Evolutionary conservation across 2,888 invertebrate species (phyloP), one percentile per base, ranked within the genome.

Genomic region (Herminia tarsipennalis): DNA sequence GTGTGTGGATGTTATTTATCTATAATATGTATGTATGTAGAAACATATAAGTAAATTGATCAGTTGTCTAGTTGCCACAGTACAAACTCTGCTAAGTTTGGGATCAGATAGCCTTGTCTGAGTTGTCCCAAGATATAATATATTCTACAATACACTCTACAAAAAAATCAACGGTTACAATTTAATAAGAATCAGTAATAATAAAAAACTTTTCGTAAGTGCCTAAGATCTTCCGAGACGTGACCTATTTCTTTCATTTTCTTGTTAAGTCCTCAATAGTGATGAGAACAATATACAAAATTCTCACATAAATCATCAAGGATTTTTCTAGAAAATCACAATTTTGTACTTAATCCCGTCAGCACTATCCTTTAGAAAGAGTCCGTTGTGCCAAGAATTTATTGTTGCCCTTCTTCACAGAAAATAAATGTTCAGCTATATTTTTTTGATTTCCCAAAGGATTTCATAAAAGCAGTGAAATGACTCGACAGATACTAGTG

Each of bases 371-470:
- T 29, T 29, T 8, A 14, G 29, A 29, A 2, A n/a, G n/a, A n/a
- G n/a, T 10, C 18, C 3, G 3, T 24, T 2, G n/a, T 5, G 24
- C 8, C n/a, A 24, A n/a, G 5, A 10, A 27, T 2, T 12, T 10
- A 27, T 29, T 29, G 29, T 29, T 29, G 14, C 14, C 29, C 16
- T 14, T 29, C 12, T 16, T 33, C 1, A 9, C 2, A 17, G 9
- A 12, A 35, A 24, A 35, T 5, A 35, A 45, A 39, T 3, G 14
- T 32, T 21, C 2, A 8, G 5, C 14, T n/a, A 3, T 20, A 43
- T 45, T 34, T 32, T 36, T 52, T 34, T 35, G 41, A 58, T 58
- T 56, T 58, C 45, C 45, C 59, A 10, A 20, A 38, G 59, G 53
- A 24, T 44, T 35, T 21, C 34, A 41, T 58, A 42, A 40, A 22